Conservation (phyloP, 2,113 vertebrate species). For the Melanostigma gelatinosum region DNA sequence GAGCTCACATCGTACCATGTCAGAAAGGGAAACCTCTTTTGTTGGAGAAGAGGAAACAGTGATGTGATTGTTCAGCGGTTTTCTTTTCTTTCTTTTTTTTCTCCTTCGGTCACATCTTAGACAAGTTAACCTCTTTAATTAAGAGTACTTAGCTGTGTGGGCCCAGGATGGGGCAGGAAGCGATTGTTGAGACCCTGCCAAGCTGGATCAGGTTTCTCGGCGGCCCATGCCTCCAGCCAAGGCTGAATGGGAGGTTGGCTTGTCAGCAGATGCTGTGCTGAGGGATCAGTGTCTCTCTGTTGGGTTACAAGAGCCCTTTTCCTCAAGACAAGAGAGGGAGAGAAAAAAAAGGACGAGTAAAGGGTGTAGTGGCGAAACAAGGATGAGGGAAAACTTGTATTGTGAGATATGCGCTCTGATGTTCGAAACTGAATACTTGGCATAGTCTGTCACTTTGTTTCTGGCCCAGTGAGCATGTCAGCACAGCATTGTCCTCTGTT, state of each 20-base stretch:
- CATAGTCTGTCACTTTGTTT: constrained; percentile 77
- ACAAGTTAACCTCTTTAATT: constrained; percentile 87
- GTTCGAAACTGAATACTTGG: constrained; percentile 78
- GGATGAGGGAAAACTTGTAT: constrained; percentile 74
- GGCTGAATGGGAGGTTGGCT: constrained; percentile 83
- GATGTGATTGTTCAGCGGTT: constrained; percentile 73
- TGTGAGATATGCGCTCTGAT: constrained; percentile 76
- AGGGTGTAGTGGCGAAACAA: constrained; percentile 69
- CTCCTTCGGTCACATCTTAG: constrained; percentile 79
- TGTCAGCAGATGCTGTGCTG: constrained; percentile 88
- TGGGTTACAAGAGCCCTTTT: constrained; percentile 78
- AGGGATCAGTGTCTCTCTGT: constrained; percentile 82
- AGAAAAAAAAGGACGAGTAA: constrained; percentile 61
- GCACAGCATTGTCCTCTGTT: constrained; percentile 66
- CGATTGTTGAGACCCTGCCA: constrained; percentile 82
- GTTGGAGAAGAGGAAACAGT: constrained; percentile 71
- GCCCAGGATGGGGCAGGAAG: constrained; percentile 82
- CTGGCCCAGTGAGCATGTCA: constrained; percentile 77
- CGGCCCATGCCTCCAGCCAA: constrained; percentile 76
- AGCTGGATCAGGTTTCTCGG: constrained; percentile 84
- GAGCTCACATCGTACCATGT: constrained; percentile 70
- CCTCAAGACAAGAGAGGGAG: constrained; percentile 74
- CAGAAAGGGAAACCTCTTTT: constrained; percentile 69
- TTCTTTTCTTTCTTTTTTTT: constrained; percentile 63
- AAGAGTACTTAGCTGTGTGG: constrained; percentile 83